Evolutionary conservation across 2,113 vertebrate species (phyloP).

Genomic region (Gobio gobio): DNA sequence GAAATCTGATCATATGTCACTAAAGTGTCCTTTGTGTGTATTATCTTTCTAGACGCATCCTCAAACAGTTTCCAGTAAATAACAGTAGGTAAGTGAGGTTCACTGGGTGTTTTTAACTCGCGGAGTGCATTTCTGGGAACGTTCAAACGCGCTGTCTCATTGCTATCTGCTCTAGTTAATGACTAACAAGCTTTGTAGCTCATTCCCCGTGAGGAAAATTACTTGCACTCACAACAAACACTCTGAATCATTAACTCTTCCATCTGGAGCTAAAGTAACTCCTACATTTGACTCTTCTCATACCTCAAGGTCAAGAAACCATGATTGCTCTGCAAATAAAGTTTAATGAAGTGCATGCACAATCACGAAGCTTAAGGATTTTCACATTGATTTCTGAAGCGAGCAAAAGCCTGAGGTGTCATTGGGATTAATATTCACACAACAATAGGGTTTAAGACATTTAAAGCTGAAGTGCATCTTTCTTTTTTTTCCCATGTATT

Average conservation of each 20-base stretch:
- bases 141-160: background rate
- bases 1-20: background rate
- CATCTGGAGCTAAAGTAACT: background rate
- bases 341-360: constrained; percentile 25
- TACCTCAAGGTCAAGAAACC: constrained; percentile 12
- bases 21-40: background rate
- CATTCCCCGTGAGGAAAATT: constrained; percentile 37
- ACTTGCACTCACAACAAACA: constrained; percentile 6
- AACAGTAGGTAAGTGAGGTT: background rate
- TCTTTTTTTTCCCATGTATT: background rate
- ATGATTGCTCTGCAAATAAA: constrained; percentile 17
- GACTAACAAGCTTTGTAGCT: constrained; percentile 63
- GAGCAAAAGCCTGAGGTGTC: background rate
- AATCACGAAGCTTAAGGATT: constrained; percentile 2
- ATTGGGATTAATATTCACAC: background rate
- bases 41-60: background rate
- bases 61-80: background rate
- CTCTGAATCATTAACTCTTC: constrained; percentile 36
- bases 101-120: constrained; percentile 1
- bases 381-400: background rate
- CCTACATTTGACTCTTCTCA: background rate
- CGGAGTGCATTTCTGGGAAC: background rate
- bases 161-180: constrained; percentile 55
- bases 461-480: background rate
- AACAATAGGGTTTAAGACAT: background rate